Evolutionary conservation across 2,888 invertebrate genomes (phyloP), one percentile per base, ranked within the genome.

Genomic region (Margaritifera margaritifera): DNA sequence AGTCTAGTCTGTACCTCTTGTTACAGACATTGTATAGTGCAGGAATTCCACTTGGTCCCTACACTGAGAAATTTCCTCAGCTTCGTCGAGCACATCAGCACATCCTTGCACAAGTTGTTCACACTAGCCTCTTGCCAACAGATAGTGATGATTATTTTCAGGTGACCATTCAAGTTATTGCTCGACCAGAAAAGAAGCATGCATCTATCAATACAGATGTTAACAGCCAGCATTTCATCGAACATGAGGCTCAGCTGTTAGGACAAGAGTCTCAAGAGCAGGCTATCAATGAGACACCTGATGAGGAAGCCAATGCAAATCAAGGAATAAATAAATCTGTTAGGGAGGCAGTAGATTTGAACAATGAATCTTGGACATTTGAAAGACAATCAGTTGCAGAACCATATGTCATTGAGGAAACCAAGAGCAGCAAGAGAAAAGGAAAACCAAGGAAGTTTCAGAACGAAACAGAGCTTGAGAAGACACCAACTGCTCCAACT

Each of bases 1-100:
- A 92, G 81, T 87, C 92, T 59, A 92, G 92, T 81, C 90, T 93
- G 65, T 93, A 92, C 84, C 90, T 91, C 71, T 88, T 93, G 66
- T 87, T 93, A 73, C 90, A 91, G 70, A 89, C 89, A 53, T 84
- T 92, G 75, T 90, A 87, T 66, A 91, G 92, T 77, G 91, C 92
- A 82, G 91, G 91, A 75, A 90, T 87, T 55, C 77, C 82, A 15
- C 70, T 86, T 2, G 85, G 84, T 6, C 84, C 84, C 6, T 86
- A 85, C 65, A 74, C 66, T 6, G 81, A 83, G 24, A 76, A 67
- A 6, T 83, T 86, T 62, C 73, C 80, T 8, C 50, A 70, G 4
- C 63, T 87, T n/a, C 67, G 82, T 57, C 74, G 79, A 25, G 82
- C 83, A 67, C 81, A 86, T 60, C 80, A 77, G 4, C 75, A 79